Evolutionary conservation across 2,888 invertebrate genomes (phyloP), one percentile per base, ranked within the genome.

Genomic region (Pristionchus mayeri): DNA sequence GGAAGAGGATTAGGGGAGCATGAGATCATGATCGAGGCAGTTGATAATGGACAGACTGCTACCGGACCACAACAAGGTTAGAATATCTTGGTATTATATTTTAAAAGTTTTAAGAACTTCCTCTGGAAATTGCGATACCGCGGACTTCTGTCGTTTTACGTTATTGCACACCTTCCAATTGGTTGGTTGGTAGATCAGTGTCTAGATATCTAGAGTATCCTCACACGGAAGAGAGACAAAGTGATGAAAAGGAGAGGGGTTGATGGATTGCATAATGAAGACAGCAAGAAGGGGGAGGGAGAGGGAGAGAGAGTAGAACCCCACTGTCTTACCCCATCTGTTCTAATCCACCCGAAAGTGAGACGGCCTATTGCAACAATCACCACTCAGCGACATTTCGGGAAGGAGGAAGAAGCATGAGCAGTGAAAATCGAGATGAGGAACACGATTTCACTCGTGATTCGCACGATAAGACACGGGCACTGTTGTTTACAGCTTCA

Each of bases 241-340:
- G 50, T 50, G 63, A 82, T 48, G 63, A 63, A 63, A 57, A 30
- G 60, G 63, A 44, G 40, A 50, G 48, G 63, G 63, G 30, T 34
- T 82, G 81, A 82, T 82, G n/a, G 81, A 82, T 82, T 82, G 81
- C 63, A 82, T 82, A 82, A 82, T 60, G 63, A 82, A 63, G 60
- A 82, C 63, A 82, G 80, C 40, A 57, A 40, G n/a, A 21, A 52
- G 79, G 34, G 30, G 24, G 34, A 52, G 27, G 40, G 79, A 79
- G 30, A 52, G 54, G 34, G 82, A n/a, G 34, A 48, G 50, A 82
- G 82, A 4, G 48, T 27, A 67, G 82, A 82, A 30, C 50, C 75
- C 75, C 81, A 63, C 81, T 63, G 63, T 48, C 81, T 60, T 71
- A 71, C 71, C 48, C 81, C 81, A 82, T 82, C 81, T 82, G 81